Conservation (phyloP, 2,888 invertebrate genomes). For the Drosophila heteroneura region DNA sequence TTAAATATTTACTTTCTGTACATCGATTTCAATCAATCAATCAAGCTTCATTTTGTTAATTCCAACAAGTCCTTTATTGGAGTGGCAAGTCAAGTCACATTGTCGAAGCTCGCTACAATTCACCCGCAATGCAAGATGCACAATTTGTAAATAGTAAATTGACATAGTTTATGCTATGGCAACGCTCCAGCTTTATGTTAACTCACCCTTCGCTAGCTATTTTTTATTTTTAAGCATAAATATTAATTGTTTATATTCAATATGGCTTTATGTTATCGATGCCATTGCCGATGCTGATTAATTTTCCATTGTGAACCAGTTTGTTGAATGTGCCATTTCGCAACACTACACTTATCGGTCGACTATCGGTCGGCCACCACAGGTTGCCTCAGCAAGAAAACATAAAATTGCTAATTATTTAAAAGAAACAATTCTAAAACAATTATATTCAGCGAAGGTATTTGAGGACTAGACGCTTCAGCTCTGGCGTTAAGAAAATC, state of each 20-base stretch:
- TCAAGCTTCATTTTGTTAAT: not conserved
- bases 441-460: not conserved
- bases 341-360: conserved; percentile 37
- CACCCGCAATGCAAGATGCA: not conserved
- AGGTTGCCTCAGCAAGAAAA: conserved; percentile 51
- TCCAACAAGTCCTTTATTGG: conserved; percentile 27
- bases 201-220: not conserved
- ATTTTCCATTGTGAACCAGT: conserved; percentile 24
- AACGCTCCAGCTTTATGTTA: not conserved
- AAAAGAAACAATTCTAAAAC: conserved; percentile 41
- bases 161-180: not conserved
- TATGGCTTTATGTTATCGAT: conserved; percentile 14
- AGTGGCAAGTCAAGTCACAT: conserved; percentile 10
- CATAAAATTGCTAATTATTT: conserved; percentile 53
- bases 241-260: conserved; percentile 34
- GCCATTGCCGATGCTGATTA: conserved; percentile 6
- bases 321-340: not conserved
- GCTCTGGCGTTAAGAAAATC: not conserved
- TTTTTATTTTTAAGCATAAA: not conserved
- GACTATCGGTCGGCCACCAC: conserved; percentile 51
- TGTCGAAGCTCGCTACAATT: not conserved
- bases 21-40: not conserved
- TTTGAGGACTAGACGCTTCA: not conserved
- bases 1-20: not conserved
- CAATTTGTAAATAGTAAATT: not conserved